A percentile compares a stretch with the other conserved stretches of the same genome.
phyloP scores from a whole-genome alignment of 2,113 vertebrate genomes.

The Noctilio leporinus region DNA sequence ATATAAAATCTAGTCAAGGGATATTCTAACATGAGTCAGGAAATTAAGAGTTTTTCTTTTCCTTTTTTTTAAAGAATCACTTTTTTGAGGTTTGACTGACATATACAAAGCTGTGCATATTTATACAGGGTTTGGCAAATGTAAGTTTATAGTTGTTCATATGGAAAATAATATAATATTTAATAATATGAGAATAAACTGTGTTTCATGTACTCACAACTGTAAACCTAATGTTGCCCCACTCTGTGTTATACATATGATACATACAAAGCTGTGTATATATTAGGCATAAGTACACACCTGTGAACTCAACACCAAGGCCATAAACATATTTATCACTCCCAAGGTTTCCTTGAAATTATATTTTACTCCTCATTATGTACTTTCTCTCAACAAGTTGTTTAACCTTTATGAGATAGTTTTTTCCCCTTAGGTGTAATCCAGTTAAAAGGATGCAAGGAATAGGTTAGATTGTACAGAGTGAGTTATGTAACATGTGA shows the following conservation, averaged over 20 bases:
- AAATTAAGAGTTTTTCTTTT: background rate
- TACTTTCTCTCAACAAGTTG: background rate
- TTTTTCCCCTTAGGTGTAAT: background rate
- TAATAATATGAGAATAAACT: background rate
- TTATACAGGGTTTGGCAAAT: background rate
- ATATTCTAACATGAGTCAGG: background rate
- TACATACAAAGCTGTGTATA: background rate
- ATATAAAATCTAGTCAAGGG: background rate
- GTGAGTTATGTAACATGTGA: background rate
- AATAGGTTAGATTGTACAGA: background rate
- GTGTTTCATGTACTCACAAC: background rate
- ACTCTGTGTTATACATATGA: background rate
- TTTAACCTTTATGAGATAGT: background rate
- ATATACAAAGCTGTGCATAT: background rate
- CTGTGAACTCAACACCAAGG: background rate
- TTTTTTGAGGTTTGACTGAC: background rate
- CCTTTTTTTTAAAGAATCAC: background rate
- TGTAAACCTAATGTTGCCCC: background rate
- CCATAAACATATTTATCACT: background rate
- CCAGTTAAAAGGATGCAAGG: background rate
- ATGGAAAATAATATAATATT: background rate
- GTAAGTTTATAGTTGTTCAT: background rate
- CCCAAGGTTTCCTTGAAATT: background rate
- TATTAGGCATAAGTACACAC: background rate
- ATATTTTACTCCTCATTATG: background rate